Evolutionary conservation across 1,140 invertebrate genomes (phyloP).

Genomic region (Meteorus sp.): DNA sequence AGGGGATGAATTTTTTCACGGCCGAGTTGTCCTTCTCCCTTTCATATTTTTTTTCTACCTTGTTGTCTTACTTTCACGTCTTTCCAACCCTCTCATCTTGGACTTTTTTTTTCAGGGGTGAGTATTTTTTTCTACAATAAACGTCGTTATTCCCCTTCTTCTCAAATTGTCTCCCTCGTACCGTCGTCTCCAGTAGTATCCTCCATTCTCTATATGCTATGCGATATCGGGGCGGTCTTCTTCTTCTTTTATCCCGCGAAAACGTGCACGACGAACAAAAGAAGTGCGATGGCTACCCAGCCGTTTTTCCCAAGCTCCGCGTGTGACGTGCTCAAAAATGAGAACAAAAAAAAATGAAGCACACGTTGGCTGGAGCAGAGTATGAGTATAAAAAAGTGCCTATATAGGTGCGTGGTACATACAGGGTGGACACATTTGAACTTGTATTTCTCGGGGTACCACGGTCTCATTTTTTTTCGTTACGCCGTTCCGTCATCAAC

Average conservation of each 20-base stretch:
- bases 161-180: constrained; percentile 16
- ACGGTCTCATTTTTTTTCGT: too few relatives aligned
- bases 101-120: constrained; percentile 35
- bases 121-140: constrained; percentile 44
- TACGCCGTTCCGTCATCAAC: neutral
- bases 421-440: too few relatives aligned
- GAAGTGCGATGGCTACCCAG: constrained; percentile 1
- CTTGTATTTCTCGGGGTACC: too few relatives aligned
- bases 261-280: constrained; percentile 13
- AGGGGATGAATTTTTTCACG: constrained; percentile 22
- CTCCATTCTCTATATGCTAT: constrained; percentile 31
- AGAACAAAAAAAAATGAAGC: constrained; percentile 4
- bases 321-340: constrained; percentile 10
- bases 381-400: constrained; percentile 8
- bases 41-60: constrained; percentile 19
- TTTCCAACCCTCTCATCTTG: constrained; percentile 26
- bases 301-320: constrained; percentile 24
- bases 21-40: constrained; percentile 5
- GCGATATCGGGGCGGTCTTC: neutral
- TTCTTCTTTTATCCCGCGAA: constrained; percentile 12
- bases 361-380: neutral
- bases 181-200: constrained; percentile 30
- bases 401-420: neutral
- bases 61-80: neutral
- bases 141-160: constrained; percentile 27